phyloP scores from a whole-genome alignment of 2,888 invertebrate genomes.

The Sipha maydis region DNA sequence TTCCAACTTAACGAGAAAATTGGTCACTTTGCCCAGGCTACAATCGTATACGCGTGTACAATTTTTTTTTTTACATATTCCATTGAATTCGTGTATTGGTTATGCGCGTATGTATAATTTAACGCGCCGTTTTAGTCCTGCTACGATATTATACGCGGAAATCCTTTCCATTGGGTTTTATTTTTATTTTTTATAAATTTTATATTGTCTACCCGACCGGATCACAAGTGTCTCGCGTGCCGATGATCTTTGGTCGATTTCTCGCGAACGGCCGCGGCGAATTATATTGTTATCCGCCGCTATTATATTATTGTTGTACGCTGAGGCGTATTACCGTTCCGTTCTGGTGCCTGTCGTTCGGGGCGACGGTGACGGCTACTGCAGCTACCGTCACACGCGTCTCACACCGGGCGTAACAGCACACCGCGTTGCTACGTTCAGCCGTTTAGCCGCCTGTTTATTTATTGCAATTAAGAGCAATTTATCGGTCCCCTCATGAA shows the following conservation, averaged over 20 bases:
- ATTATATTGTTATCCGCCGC: background rate
- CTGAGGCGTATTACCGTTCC: background rate
- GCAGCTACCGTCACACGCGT: background rate
- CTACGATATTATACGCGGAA: background rate
- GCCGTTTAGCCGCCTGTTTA: background rate
- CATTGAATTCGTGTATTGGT: too few species aligned
- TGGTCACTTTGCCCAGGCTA: too few species aligned
- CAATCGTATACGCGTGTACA: too few species aligned
- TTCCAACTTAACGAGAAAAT: too few species aligned
- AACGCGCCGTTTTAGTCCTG: too few species aligned
- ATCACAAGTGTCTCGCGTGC: conserved; percentile 13
- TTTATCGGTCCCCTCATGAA: background rate
- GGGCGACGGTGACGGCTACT: background rate
- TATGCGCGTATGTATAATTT: too few species aligned
- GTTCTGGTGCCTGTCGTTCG: background rate
- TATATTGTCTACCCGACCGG: background rate
- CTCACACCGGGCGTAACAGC: background rate
- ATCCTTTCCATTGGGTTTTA: background rate
- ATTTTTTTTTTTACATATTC: too few species aligned
- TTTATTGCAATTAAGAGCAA: background rate
- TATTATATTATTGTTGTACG: background rate
- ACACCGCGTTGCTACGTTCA: background rate
- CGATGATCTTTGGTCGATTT: conserved; percentile 8
- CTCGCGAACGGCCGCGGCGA: background rate
- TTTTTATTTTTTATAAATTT: background rate